Conservation (phyloP, 2,113 vertebrate genomes). For the Oriolus oriolus region DNA sequence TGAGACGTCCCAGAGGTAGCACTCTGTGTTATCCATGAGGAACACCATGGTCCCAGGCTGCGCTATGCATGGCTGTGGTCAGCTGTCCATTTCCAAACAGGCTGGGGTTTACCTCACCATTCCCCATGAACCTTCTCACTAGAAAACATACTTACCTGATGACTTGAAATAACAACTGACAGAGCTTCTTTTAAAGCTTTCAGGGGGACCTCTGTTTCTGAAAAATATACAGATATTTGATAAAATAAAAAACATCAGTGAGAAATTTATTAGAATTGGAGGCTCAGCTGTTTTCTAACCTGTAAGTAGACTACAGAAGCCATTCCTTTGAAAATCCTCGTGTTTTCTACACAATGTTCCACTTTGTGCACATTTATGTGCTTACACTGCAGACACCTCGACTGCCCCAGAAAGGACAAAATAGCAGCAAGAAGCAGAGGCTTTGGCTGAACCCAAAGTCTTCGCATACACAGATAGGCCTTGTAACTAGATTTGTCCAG, state of each 20-base stretch:
- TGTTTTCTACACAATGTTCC: background rate
- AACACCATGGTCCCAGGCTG: background rate
- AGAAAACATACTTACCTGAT: background rate
- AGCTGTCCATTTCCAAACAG: background rate
- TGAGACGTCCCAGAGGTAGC: background rate
- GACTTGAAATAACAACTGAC: background rate
- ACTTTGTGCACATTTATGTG: background rate
- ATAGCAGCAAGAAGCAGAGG: background rate
- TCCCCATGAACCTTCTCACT: background rate
- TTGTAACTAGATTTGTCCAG: background rate
- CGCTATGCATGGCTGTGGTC: background rate
- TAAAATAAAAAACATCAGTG: background rate
- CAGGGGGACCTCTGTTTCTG: background rate
- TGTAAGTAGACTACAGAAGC: background rate
- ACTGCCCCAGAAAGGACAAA: background rate
- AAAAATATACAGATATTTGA: background rate
- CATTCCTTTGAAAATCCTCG: background rate
- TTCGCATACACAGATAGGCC: background rate
- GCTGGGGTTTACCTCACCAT: background rate
- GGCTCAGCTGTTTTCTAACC: background rate
- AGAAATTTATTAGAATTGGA: background rate
- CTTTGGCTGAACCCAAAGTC: background rate
- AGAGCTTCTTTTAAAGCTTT: background rate
- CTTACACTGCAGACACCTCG: background rate
- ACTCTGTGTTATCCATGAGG: rapidly evolving